A percentile compares a stretch with the other conserved stretches of the same genome.
Evolutionary conservation across 2,888 invertebrate species (phyloP).

Genomic region (Folsomia manolachei): DNA sequence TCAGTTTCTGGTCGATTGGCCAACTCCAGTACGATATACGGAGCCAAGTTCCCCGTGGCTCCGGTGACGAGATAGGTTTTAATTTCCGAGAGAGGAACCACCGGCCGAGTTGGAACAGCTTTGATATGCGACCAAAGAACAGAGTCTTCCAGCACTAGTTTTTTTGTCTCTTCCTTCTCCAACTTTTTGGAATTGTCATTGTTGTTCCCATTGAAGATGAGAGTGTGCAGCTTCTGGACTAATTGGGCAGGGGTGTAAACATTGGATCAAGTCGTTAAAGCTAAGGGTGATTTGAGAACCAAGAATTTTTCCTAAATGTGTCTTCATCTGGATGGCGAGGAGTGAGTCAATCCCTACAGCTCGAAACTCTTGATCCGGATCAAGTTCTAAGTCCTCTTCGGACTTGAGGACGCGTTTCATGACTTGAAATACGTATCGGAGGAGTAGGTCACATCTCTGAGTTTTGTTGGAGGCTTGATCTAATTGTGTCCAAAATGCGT

Average conservation of each 20-base stretch:
- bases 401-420: background rate
- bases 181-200: background rate
- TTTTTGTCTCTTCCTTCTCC: constrained; percentile 10
- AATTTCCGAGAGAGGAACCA: background rate
- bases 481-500: background rate
- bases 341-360: background rate
- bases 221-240: background rate
- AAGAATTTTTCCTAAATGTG: background rate
- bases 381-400: background rate
- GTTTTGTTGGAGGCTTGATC: background rate
- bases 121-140: constrained; percentile 23
- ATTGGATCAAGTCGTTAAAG: background rate
- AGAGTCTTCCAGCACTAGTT: constrained; percentile 25
- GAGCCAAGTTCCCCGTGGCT: constrained; percentile 21
- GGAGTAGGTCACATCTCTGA: background rate
- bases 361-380: background rate
- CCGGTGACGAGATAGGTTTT: constrained; percentile 18
- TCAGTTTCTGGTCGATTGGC: background rate
- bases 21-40: constrained; percentile 8
- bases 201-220: background rate
- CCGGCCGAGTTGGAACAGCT: background rate
- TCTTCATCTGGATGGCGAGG: background rate
- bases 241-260: background rate
- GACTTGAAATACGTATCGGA: background rate
- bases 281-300: background rate